Conservation (phyloP, 23 tunicate genomes). For the Ciona savignyi region DNA sequence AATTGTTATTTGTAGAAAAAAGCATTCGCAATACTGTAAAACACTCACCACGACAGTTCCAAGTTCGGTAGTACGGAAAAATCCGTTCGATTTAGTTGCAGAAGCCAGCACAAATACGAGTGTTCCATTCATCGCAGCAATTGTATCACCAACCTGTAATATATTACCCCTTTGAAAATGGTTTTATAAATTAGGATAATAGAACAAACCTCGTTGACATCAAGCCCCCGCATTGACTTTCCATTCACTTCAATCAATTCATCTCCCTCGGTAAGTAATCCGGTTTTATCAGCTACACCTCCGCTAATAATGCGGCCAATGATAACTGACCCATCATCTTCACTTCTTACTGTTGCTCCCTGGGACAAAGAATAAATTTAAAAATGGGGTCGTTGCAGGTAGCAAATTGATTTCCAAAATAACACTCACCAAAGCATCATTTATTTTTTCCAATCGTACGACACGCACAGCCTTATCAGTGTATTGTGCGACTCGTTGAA, state of each 20-base stretch:
- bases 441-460: slow-evolving; percentile 53
- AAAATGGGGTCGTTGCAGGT: not conserved
- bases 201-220: slow-evolving; percentile 57
- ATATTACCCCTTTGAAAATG: slow-evolving; percentile 27
- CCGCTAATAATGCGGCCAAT: slow-evolving; percentile 85
- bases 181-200: not conserved
- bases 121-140: slow-evolving; percentile 65
- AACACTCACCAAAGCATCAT: slow-evolving; percentile 54
- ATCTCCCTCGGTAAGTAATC: slow-evolving; percentile 78
- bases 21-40: slow-evolving; percentile 2
- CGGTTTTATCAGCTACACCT: slow-evolving; percentile 58
- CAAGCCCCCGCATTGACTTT: slow-evolving; percentile 64
- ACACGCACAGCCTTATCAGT: slow-evolving; percentile 65
- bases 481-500: slow-evolving; percentile 47
- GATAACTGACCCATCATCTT: slow-evolving; percentile 78
- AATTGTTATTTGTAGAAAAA: not conserved
- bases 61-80: not conserved
- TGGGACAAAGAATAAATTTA: slow-evolving; percentile 6
- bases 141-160: slow-evolving; percentile 86
- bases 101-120: slow-evolving; percentile 61
- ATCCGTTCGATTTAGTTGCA: slow-evolving; percentile 42
- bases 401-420: not conserved
- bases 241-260: slow-evolving; percentile 89
- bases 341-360: slow-evolving; percentile 90
- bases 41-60: slow-evolving; percentile 6